These are phyloP conservation scores for Beroe ovata DNA, from an alignment of 37 sponge, comb jelly and placozoan species.

Conservation along the genomic window DNA sequence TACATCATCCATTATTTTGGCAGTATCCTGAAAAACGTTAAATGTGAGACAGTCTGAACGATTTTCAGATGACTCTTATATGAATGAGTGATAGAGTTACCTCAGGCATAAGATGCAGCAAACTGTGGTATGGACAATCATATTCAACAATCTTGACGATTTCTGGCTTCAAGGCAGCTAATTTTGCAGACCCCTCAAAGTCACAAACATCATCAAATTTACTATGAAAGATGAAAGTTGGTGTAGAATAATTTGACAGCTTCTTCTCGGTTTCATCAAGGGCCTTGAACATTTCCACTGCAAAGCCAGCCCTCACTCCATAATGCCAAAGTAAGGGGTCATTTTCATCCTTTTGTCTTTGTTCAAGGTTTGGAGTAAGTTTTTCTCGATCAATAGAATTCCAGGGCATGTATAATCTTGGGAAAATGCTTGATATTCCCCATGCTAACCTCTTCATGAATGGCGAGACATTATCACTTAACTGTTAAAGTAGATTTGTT, in stretches of 20 bases:
- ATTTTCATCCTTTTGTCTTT: neutral
- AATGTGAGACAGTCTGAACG: neutral
- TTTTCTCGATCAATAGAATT: conserved; percentile 23
- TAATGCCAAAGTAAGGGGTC: conserved; percentile 55
- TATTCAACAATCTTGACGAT: conserved; percentile 30
- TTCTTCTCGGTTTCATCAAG: neutral
- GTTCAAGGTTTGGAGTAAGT: conserved; percentile 36
- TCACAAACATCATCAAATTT: conserved; percentile 58
- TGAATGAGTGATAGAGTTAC: too few species aligned
- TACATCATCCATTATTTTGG: conserved; percentile 30
- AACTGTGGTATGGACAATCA: conserved; percentile 56
- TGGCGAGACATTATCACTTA: conserved; percentile 51
- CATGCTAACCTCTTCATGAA: conserved; percentile 40
- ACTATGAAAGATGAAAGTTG: conserved; percentile 32
- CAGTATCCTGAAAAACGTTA: conserved; percentile 28
- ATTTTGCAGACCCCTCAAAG: neutral
- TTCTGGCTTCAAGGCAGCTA: conserved; percentile 24
- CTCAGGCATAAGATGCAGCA: conserved; percentile 65
- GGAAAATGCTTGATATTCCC: neutral
- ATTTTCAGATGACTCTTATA: too few species aligned
- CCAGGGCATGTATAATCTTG: conserved; percentile 49
- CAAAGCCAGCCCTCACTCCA: conserved; percentile 45
- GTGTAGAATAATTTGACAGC: neutral
- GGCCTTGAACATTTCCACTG: conserved; percentile 5
- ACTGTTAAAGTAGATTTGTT: neutral